These are phyloP conservation scores for Cerceris rybyensis DNA, from an alignment of 2,888 invertebrate species.

Conservation along the genomic window DNA sequence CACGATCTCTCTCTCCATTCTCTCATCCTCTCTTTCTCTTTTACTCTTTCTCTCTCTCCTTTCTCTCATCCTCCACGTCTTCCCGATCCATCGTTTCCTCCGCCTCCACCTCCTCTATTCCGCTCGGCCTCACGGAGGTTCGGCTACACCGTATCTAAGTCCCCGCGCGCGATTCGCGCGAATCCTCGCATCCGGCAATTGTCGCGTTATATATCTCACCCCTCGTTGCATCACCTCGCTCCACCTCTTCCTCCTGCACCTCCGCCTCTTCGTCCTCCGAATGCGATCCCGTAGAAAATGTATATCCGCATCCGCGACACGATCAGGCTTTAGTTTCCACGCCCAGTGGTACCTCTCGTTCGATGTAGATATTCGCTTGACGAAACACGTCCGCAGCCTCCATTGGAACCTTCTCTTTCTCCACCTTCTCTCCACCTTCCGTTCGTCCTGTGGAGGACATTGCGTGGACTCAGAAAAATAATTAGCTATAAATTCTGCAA, in stretches of 20 bases:
- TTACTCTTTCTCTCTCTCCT: conserved; percentile 4
- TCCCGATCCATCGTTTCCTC: not conserved
- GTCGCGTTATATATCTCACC: conserved; percentile 66
- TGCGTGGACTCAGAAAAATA: conserved; percentile 70
- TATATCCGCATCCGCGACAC: conserved; percentile 62
- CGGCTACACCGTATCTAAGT: conserved; percentile 69
- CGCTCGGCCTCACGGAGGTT: conserved; percentile 46
- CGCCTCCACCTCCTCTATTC: conserved; percentile 19
- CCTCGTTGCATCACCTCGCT: conserved; percentile 35
- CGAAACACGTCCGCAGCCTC: conserved; percentile 52
- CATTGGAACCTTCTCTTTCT: conserved; percentile 24
- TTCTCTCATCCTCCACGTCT: conserved; percentile 17
- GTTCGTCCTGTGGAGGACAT: conserved; percentile 18
- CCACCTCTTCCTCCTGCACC: conserved; percentile 35
- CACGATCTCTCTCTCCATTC: conserved; percentile 23
- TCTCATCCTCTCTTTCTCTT: conserved; percentile 28
- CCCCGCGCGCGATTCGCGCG: conserved; percentile 74
- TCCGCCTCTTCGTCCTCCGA: conserved; percentile 53
- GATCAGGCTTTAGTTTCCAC: conserved; percentile 70
- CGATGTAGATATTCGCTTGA: conserved; percentile 60
- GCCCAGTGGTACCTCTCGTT: conserved; percentile 61
- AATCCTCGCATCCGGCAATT: conserved; percentile 77
- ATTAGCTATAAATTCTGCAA: conserved; percentile 78
- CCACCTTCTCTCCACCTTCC: conserved; percentile 35
- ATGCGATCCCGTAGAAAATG: conserved; percentile 67